Evolutionary conservation across 2,113 vertebrate genomes (phyloP), one percentile per base, ranked within the genome.

Genomic region (Spizaetus ornatus): DNA sequence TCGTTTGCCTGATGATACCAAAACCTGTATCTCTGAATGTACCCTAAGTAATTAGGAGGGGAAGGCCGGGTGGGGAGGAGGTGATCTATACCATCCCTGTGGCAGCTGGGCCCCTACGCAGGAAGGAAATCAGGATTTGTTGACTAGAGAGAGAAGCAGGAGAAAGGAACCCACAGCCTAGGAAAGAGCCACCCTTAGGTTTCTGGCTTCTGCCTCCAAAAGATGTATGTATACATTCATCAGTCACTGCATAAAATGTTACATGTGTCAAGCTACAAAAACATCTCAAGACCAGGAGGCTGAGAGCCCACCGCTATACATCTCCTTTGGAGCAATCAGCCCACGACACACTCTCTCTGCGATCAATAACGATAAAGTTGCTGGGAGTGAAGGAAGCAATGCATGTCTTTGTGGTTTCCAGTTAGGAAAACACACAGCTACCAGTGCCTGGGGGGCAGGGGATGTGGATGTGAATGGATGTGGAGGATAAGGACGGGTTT

Each of bases 401-500:
- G 43, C 36, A 43, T 23, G 29, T 65, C 36, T 65, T 48, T 34
- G 59, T 56, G 31, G 48, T 55, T 81, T 74, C 47, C 45, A 65
- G 29, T 16, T 29, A 26, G 42, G 36, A 43, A 38, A 84, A 47
- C 79, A 65, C 32, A 21, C 0, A 0, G 22, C 62, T 61, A 16
- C n/a, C 71, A 55, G 71, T 0, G 1, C 40, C 5, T 32, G 27
- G 7, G 34, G 29, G 52, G 34, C 34, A 67, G n/a, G 10, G 66
- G 34, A 43, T 48, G 69, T 42, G 42, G 19, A 25, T 67, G 53
- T 38, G 52, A 67, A 50, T 34, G 32, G 20, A 32, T 25, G 45
- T 7, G 0, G 6, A 42, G n/a, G n/a, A 7, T 48, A 23, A 59
- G 48, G 72, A 66, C 0, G 0, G n/a, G 40, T 52, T 23, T 34